Conservation (phyloP, 2,888 invertebrate species). For the Lymantria monacha region DNA sequence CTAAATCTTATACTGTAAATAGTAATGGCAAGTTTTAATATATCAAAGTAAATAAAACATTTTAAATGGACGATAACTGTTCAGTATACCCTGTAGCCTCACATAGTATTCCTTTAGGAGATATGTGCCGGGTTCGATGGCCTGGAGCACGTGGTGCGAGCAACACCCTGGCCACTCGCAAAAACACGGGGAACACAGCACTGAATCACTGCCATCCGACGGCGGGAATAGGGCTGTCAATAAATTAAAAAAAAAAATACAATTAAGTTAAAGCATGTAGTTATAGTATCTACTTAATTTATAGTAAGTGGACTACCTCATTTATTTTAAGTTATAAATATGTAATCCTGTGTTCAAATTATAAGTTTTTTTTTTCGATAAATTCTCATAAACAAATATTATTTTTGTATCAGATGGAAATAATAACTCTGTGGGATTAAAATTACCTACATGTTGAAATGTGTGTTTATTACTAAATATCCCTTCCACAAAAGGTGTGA, state of each 20-base stretch:
- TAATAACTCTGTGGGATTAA: too few relatives aligned
- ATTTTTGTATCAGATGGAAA: too few relatives aligned
- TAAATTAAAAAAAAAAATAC: not conserved
- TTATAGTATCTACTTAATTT: not conserved
- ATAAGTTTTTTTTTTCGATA: too few relatives aligned
- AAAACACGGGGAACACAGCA: slow-evolving; percentile 61
- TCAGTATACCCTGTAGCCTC: slow-evolving; percentile 15
- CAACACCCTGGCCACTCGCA: slow-evolving; percentile 62
- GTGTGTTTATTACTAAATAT: too few relatives aligned
- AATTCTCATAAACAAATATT: too few relatives aligned
- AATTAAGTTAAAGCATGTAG: not conserved
- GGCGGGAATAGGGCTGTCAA: slow-evolving; percentile 21
- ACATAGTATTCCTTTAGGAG: slow-evolving; percentile 67
- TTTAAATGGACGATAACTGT: slow-evolving; percentile 1
- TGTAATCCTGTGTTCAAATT: too few relatives aligned
- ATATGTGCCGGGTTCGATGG: slow-evolving; percentile 61
- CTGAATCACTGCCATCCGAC: slow-evolving; percentile 49
- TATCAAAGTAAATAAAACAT: not conserved
- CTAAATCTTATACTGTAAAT: too few relatives aligned
- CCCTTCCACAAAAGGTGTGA: too few relatives aligned
- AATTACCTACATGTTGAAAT: too few relatives aligned
- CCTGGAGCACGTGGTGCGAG: slow-evolving; percentile 47
- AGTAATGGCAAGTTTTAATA: not conserved
- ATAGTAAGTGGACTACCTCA: not conserved
- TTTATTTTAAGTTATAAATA: too few relatives aligned